Evolutionary conservation across 2,797 vertebrate genomes (phyloP).

Genomic region (Enteromius argenteus): DNA sequence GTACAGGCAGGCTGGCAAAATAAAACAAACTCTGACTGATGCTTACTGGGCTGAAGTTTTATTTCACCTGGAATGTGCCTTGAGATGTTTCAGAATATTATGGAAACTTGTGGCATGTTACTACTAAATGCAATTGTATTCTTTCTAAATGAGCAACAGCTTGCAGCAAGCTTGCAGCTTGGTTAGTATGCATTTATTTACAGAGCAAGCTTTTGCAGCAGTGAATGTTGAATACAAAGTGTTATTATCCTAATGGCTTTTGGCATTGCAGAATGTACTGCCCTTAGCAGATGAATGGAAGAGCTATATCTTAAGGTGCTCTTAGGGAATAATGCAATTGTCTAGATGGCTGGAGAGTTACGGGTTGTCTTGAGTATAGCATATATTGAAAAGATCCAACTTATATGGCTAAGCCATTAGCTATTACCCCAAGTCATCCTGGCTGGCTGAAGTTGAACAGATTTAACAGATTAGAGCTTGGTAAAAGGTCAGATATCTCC

Average conservation of each 20-base stretch:
- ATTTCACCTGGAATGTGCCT: conserved; percentile 12
- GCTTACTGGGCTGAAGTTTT: conserved; percentile 25
- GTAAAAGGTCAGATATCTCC: conserved; percentile 23
- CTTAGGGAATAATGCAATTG: background rate
- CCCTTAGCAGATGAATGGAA: conserved; percentile 11
- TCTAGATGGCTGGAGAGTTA: background rate
- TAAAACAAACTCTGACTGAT: conserved; percentile 33
- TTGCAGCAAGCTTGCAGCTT: conserved; percentile 3
- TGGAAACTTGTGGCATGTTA: conserved; percentile 3
- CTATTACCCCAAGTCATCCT: background rate
- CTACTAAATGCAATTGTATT: conserved; percentile 33
- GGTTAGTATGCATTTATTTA: conserved; percentile 44
- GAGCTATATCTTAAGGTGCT: conserved; percentile 1
- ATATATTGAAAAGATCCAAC: background rate
- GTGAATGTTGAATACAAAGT: conserved; percentile 4
- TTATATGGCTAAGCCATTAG: background rate
- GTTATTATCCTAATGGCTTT: conserved; percentile 45
- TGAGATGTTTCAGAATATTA: conserved; percentile 41
- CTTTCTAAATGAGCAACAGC: conserved; percentile 35
- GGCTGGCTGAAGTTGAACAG: background rate
- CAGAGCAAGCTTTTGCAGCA: conserved; percentile 26
- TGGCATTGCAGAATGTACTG: conserved; percentile 26
- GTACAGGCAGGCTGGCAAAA: conserved; percentile 34
- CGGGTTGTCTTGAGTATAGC: background rate
- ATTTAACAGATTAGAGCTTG: conserved; percentile 27